phyloP scores from a whole-genome alignment of 2,113 vertebrate species.

The Pyrgilauda ruficollis region DNA sequence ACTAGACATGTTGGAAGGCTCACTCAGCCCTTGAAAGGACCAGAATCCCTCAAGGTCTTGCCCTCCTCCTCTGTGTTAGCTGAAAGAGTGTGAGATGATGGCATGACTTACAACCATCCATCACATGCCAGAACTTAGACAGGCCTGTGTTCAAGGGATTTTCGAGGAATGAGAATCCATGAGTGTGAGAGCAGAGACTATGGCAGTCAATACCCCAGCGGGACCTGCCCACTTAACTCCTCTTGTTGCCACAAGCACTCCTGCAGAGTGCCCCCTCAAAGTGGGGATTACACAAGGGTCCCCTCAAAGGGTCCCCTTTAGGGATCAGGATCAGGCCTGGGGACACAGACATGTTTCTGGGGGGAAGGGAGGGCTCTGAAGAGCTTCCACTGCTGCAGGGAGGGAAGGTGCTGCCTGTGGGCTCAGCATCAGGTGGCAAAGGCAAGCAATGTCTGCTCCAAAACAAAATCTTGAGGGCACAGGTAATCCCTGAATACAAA shows the following conservation, averaged over 20 bases:
- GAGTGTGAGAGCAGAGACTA: neutral
- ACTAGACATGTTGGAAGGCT: neutral
- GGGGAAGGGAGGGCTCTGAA: neutral
- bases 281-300: neutral
- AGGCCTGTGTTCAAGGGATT: neutral
- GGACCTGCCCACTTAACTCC: neutral
- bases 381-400: neutral
- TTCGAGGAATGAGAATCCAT: neutral
- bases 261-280: neutral
- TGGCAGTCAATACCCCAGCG: neutral
- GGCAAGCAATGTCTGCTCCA: fast-evolving
- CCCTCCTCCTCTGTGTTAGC: neutral
- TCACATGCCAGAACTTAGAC: neutral
- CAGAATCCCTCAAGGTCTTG: neutral
- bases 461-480: neutral
- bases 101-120: neutral
- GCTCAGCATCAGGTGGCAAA: neutral
- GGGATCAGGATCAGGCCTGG: neutral
- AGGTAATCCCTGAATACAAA: neutral
- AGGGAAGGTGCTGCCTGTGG: fast-evolving
- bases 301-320: neutral
- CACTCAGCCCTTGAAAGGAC: neutral
- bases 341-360: neutral
- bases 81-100: neutral
- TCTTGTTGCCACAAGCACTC: fast-evolving